These are phyloP conservation scores for Pogonocichla stellata DNA, from an alignment of 2,113 vertebrate species.

Conservation along the genomic window DNA sequence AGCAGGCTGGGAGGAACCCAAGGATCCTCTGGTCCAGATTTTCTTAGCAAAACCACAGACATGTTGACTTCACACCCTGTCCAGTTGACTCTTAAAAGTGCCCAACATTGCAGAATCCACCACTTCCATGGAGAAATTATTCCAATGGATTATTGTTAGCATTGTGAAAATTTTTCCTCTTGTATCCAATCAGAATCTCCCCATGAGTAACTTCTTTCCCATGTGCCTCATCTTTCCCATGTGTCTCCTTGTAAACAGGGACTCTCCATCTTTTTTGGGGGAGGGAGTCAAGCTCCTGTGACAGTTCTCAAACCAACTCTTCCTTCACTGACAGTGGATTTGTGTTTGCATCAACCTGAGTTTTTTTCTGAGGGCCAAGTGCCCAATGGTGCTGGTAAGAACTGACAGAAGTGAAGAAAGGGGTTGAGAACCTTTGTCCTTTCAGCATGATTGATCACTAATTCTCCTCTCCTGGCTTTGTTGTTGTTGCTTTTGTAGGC, in stretches of 20 bases:
- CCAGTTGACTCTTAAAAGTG: neutral
- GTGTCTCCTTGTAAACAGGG: neutral
- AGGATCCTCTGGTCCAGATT: neutral
- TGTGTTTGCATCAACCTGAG: neutral
- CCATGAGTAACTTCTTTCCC: neutral
- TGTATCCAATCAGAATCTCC: neutral
- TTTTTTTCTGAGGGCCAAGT: rapidly evolving
- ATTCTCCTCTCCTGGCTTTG: neutral
- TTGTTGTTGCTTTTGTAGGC: neutral
- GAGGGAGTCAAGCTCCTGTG: neutral
- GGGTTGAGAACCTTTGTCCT: neutral
- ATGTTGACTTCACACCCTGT: neutral
- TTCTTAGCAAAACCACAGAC: neutral
- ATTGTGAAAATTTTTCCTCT: neutral
- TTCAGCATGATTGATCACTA: neutral
- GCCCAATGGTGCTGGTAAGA: neutral
- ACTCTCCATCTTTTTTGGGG: neutral
- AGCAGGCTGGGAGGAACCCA: neutral
- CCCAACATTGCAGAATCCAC: neutral
- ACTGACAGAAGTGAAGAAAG: neutral
- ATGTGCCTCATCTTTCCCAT: neutral
- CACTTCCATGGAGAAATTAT: neutral
- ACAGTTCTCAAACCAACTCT: neutral
- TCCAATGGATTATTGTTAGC: neutral
- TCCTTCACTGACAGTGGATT: neutral